Evolutionary conservation across 2,888 invertebrate genomes (phyloP).

Genomic region (Empis livida): DNA sequence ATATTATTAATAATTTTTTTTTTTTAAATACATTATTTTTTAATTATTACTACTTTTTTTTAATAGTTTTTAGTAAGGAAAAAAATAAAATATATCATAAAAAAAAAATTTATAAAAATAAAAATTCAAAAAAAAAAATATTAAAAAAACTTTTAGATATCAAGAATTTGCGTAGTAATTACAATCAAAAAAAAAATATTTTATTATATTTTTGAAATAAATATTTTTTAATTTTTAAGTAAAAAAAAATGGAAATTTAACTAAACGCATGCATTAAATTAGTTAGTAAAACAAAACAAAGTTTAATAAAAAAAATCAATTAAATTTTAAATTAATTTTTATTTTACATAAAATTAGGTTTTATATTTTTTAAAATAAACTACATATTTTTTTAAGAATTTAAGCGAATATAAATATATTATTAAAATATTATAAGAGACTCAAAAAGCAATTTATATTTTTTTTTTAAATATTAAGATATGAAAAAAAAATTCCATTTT

Average conservation of each 20-base stretch:
- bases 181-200: too few relatives aligned
- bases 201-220: not conserved
- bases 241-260: too few relatives aligned
- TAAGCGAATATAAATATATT: too few relatives aligned
- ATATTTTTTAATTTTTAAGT: too few relatives aligned
- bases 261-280: too few relatives aligned
- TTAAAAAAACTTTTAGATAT: not conserved
- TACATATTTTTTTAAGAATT: too few relatives aligned
- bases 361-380: not conserved
- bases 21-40: not conserved
- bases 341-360: not conserved
- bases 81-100: not conserved
- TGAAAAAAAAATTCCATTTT: not conserved
- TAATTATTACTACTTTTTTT: not conserved
- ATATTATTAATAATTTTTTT: not conserved
- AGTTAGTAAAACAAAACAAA: too few relatives aligned
- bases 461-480: not conserved
- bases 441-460: conserved; percentile 9
- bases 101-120: not conserved
- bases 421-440: conserved; percentile 3
- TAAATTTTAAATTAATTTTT: not conserved
- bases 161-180: not conserved
- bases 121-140: not conserved
- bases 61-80: not conserved
- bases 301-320: too few relatives aligned